Evolutionary conservation across 2,113 vertebrate genomes (phyloP).

Genomic region (Proterorhinus semilunaris): DNA sequence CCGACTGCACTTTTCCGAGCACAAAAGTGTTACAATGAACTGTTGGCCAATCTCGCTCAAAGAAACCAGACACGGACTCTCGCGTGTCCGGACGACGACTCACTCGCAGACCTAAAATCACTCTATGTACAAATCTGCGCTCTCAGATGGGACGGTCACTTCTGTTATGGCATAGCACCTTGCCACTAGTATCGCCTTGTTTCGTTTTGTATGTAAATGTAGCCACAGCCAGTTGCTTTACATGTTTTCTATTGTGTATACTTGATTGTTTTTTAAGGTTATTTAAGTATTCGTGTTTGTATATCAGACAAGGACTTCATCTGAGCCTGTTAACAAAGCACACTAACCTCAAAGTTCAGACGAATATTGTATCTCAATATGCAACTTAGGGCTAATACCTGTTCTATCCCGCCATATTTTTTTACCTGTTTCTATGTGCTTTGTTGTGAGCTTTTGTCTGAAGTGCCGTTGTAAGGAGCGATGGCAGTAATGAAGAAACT

Average conservation of each 20-base stretch:
- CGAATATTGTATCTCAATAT: not conserved
- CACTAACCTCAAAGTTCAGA: slow-evolving; percentile 18
- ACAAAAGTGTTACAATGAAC: slow-evolving; percentile 19
- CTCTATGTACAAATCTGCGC: slow-evolving; percentile 24
- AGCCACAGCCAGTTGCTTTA: slow-evolving; percentile 45
- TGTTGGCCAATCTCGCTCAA: slow-evolving; percentile 3
- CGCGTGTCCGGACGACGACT: slow-evolving; percentile 1
- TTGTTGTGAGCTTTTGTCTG: slow-evolving; percentile 28
- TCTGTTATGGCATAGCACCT: slow-evolving; percentile 47
- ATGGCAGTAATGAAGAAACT: not conserved
- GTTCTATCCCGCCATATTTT: not conserved
- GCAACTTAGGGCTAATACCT: not conserved
- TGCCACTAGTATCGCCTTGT: slow-evolving; percentile 33
- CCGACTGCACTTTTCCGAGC: not conserved
- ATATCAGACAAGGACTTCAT: slow-evolving; percentile 23
- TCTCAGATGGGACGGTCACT: slow-evolving; percentile 13
- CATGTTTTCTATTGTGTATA: slow-evolving; percentile 51
- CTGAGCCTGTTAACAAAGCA: slow-evolving; percentile 42
- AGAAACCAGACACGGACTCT: slow-evolving; percentile 10
- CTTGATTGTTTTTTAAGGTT: slow-evolving; percentile 55
- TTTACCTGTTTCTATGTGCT: slow-evolving; percentile 33
- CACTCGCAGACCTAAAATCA: slow-evolving; percentile 8
- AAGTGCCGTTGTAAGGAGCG: not conserved
- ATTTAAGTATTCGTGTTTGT: slow-evolving; percentile 55
- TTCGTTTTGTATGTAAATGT: slow-evolving; percentile 37